These are phyloP conservation scores for Nudaria mundana DNA, from an alignment of 2,888 invertebrate species.

Conservation along the genomic window DNA sequence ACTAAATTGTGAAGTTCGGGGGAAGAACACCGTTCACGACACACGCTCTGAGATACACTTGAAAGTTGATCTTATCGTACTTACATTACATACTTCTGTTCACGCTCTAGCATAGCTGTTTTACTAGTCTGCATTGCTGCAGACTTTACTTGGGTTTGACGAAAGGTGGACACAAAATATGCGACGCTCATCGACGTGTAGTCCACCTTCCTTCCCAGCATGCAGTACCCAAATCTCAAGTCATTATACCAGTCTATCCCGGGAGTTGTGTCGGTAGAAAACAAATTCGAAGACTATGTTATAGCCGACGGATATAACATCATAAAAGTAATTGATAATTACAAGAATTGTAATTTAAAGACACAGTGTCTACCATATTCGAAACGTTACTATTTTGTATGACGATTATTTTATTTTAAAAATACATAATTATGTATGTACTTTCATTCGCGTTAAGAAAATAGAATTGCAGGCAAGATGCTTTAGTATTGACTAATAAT, in stretches of 20 bases:
- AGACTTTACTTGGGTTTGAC: no score
- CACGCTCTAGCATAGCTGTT: conserved; percentile 26
- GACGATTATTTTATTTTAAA: neutral
- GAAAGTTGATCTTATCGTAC: conserved; percentile 21
- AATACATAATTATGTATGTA: no score
- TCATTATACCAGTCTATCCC: neutral
- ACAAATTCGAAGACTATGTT: conserved; percentile 2
- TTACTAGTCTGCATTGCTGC: no score
- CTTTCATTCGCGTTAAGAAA: no score
- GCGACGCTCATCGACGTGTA: no score
- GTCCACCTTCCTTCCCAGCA: no score
- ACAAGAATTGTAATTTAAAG: conserved; percentile 2
- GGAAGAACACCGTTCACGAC: conserved; percentile 14
- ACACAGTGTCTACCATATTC: neutral
- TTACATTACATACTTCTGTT: conserved; percentile 24
- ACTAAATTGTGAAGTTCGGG: conserved; percentile 19
- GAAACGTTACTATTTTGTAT: neutral
- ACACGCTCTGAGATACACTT: conserved; percentile 20
- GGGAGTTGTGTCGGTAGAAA: conserved; percentile 12
- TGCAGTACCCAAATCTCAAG: no score
- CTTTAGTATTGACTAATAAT: no score
- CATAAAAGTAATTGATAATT: conserved; percentile 1
- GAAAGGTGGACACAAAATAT: no score
- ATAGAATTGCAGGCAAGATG: no score
- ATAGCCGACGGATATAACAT: neutral